Evolutionary conservation across 2,113 vertebrate species (phyloP).

Genomic region (Pionites leucogaster): DNA sequence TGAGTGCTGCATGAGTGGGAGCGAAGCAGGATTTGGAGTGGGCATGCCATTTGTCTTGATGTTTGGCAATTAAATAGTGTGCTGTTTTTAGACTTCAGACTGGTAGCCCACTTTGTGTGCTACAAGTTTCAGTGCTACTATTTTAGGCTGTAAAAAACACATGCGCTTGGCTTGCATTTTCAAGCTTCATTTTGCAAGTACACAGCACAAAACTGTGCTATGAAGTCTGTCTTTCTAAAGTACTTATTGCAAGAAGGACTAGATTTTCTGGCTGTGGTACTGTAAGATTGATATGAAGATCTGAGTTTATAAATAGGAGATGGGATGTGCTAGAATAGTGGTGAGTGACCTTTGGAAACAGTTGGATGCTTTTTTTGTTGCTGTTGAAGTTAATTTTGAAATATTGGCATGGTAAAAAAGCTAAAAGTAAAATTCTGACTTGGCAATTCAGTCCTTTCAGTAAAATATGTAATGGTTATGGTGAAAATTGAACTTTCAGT

Average conservation of each 20-base stretch:
- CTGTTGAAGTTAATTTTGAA: constrained; percentile 30
- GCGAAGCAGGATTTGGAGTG: not conserved
- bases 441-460: not conserved
- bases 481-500: not conserved
- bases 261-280: constrained; percentile 34
- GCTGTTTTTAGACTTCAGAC: not conserved
- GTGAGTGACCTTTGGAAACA: constrained; percentile 58
- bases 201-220: not conserved
- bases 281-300: constrained; percentile 41
- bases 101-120: not conserved
- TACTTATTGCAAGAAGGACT: not conserved
- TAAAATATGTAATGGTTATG: not conserved
- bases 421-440: constrained; percentile 1
- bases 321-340: constrained; percentile 42
- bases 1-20: not conserved
- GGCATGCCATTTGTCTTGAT: not conserved
- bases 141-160: not conserved
- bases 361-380: constrained; percentile 32
- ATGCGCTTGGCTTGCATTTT: not conserved
- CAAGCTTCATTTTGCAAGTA: not conserved
- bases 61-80: not conserved
- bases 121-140: not conserved
- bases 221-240: not conserved
- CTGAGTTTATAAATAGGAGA: constrained; percentile 57
- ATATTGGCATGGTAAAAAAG: not conserved